Percentiles rank a stretch among this genome's conserved stretches.
Evolutionary conservation across 2,797 vertebrate genomes (phyloP).

Genomic region (Dryobates pubescens): DNA sequence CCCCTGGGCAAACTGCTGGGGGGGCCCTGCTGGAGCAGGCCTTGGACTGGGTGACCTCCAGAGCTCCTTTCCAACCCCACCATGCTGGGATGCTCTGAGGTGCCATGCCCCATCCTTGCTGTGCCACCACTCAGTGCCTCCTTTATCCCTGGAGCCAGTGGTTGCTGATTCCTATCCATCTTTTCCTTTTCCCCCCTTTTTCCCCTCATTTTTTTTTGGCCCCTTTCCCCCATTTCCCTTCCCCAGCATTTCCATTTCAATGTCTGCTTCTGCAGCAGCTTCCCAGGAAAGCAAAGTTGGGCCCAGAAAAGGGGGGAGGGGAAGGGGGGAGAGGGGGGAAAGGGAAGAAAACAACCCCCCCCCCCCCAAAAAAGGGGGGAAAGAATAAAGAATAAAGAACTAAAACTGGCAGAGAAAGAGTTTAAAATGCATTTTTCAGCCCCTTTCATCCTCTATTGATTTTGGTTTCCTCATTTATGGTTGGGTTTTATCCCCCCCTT

Average conservation of each 20-base stretch:
- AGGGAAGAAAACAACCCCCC: neutral
- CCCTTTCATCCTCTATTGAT: conserved; percentile 78
- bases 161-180: conserved; percentile 36
- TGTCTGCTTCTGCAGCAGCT: conserved; percentile 59
- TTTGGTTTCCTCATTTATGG: conserved; percentile 65
- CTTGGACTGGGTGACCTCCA: neutral
- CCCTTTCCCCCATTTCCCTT: conserved; percentile 14
- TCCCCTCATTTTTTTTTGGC: neutral
- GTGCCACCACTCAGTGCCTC: neutral
- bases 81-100: neutral
- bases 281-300: conserved; percentile 67
- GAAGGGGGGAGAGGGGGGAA: neutral
- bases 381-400: neutral
- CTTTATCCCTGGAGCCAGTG: neutral
- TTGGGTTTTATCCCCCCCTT: conserved; percentile 50
- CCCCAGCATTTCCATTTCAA: conserved; percentile 73
- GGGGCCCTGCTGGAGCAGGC: neutral
- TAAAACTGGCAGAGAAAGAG: neutral
- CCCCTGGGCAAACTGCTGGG: too few species aligned
- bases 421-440: conserved; percentile 81
- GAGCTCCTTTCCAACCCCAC: neutral
- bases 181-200: too few species aligned
- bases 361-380: too few species aligned
- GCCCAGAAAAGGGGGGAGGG: neutral
- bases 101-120: neutral